Base-by-base conservation (phyloP, 1,140 invertebrate species). In the Lordiphosa mommai region DNA sequence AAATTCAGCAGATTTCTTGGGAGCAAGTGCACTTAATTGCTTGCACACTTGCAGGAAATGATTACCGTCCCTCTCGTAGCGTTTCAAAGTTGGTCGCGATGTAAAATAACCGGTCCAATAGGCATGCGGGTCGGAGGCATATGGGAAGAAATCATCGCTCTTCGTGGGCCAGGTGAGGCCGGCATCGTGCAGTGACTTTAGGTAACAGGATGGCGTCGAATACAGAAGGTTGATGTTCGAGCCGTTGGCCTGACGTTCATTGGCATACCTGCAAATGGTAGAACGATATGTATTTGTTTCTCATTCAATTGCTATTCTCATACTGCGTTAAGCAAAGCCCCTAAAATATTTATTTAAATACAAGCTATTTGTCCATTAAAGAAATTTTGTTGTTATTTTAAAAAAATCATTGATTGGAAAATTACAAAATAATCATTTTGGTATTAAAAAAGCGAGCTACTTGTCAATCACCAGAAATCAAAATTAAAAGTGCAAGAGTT, bases 81-180 rank as follows among this genome's bases (percentile, higher is more conserved):
- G 92, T 80, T 98, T 98, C 0, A 96, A 89, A 0, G 96, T 93
- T 2, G 96, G 94, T 46, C 96, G 91, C 0, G 97, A 98, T 0
- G 96, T 96, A 84, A 96, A 99, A 87, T 97, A 99, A 0, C 98
- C 98, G 0, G 96, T 98, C 98, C 97, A 99, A 87, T 93, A 98
- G 0, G 93, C 90, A 72, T 98, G 94, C 3, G 92, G 91, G 77
- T 94, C 93, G 63, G 93, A 94, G 0, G 96, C 94, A 89, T 99
- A 99, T 0, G 98, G 97, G 72, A 98, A 97, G 90, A 98, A 98
- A 72, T 97, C 96, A 61, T 96, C 94, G 9, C 89, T 89, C 77
- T 96, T 96, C 0, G 90, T 92, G 0, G 94, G 90, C 90, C 95
- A 93, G 0, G 89, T 90, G 0, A 91, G 79, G 56, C 93, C 92